These are phyloP conservation scores for Python bivittatus DNA, from an alignment of 2,113 vertebrate genomes.

Conservation along the genomic window DNA sequence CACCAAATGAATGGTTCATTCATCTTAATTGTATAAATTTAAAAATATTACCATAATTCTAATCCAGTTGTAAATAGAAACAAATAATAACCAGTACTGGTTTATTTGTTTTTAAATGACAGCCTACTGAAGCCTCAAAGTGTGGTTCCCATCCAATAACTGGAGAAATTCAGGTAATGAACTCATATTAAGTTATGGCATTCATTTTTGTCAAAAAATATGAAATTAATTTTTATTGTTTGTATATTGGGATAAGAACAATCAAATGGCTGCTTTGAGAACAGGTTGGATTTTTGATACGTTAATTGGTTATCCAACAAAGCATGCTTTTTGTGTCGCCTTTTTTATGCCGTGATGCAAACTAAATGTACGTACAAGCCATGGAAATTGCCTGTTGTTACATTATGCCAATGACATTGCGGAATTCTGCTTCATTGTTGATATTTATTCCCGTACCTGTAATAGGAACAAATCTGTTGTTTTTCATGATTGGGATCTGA, in stretches of 20 bases:
- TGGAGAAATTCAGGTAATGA: slow-evolving; percentile 94
- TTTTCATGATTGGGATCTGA: not conserved
- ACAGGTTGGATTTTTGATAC: not conserved
- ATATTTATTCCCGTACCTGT: not conserved
- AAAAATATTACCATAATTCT: not conserved
- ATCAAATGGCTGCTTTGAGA: not conserved
- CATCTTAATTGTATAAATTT: not conserved
- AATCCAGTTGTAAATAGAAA: slow-evolving; percentile 5
- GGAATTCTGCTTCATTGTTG: not conserved
- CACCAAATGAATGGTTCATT: not conserved
- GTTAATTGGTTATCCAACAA: not conserved
- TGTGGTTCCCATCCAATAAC: slow-evolving; percentile 86
- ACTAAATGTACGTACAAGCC: too few species aligned
- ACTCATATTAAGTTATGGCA: not conserved
- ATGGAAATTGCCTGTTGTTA: not conserved
- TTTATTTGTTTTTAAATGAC: slow-evolving; percentile 60
- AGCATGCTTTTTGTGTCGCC: not conserved
- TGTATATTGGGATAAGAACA: not conserved
- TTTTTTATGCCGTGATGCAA: not conserved
- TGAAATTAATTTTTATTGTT: not conserved
- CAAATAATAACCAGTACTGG: not conserved
- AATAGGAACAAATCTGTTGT: not conserved
- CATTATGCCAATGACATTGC: not conserved
- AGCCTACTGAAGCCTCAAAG: slow-evolving; percentile 83
- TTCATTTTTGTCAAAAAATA: not conserved